Base-by-base conservation (phyloP, 2,888 invertebrate genomes). In the Allolobophora icterica region DNA sequence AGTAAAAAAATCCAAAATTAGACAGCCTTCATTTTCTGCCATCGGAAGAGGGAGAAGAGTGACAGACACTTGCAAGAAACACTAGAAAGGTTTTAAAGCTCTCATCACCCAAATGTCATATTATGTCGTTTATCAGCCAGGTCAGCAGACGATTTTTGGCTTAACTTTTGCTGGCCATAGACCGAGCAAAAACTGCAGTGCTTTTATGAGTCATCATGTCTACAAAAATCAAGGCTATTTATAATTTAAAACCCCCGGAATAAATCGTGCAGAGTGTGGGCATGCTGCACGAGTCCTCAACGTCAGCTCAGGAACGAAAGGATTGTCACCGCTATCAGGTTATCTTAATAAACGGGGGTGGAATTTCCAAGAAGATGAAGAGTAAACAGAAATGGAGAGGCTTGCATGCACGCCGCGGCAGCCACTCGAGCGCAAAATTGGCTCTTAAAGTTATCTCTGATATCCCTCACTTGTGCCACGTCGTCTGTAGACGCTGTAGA, bases 291-390 rank as follows among this genome's bases (percentile, higher is more conserved):
- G 71, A n/a, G 13, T 71, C 71, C 71, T 71, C 30, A 8, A n/a
- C 11, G 8, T 17, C 15, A n/a, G 8, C 17, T n/a, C 1, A 17
- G 30, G 17, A 71, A n/a, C 30, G 30, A 71, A 71, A 71, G 30
- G 71, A 5, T 71, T 8, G 30, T 71, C n/a, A 17, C 71, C 71
- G 71, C n/a, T 71, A n/a, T 71, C 71, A 8, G 71, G n/a, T 71
- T 71, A 71, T 71, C 71, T 71, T 8, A 71, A 71, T 71, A 13
- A 13, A n/a, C 11, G n/a, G 71, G 52, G n/a, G 30, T n/a, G 71
- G 71, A 71, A 71, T 71, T 71, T 71, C 71, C n/a, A n/a, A n/a
- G n/a, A n/a, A n/a, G n/a, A 71, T 71, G 30, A 71, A 71, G 71
- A 71, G 30, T 71, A 71, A 71, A 71, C 71, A 8, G 30, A 71